A percentile compares a stretch with the other conserved stretches of the same genome.
Evolutionary conservation across 2,113 vertebrate genomes (phyloP).

Genomic region (Nansenia antarctica): DNA sequence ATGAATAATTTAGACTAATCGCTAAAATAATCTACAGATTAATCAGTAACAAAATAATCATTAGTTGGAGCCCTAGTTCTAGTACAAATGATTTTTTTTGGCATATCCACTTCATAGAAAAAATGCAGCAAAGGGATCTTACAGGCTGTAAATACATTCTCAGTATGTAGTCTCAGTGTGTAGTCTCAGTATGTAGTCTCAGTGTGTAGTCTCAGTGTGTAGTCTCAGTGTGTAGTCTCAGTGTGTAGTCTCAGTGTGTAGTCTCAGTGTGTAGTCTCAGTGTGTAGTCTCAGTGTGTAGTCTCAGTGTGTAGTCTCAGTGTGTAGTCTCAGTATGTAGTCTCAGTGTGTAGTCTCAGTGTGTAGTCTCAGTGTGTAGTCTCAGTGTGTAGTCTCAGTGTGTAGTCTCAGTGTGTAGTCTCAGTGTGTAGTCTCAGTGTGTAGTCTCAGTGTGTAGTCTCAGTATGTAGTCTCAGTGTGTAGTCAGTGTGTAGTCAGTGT

Average conservation of each 20-base stretch:
- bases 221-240: background rate
- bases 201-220: background rate
- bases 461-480: background rate
- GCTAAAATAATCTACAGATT: no score
- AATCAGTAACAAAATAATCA: no score
- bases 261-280: background rate
- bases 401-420: background rate
- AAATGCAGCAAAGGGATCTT: background rate
- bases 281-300: background rate
- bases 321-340: background rate
- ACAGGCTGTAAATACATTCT: no score
- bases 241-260: background rate
- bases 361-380: background rate
- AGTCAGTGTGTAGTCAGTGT: background rate
- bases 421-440: background rate
- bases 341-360: background rate
- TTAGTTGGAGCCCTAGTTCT: no score
- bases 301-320: background rate
- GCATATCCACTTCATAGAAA: background rate
- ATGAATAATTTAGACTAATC: no score
- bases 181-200: background rate
- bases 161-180: background rate
- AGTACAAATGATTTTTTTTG: background rate
- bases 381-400: background rate
- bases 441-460: background rate